A percentile compares a stretch with the other conserved stretches of the same genome.
Evolutionary conservation across 1,140 invertebrate species (phyloP).

Genomic region (Stenopsyche tienmushanensis): DNA sequence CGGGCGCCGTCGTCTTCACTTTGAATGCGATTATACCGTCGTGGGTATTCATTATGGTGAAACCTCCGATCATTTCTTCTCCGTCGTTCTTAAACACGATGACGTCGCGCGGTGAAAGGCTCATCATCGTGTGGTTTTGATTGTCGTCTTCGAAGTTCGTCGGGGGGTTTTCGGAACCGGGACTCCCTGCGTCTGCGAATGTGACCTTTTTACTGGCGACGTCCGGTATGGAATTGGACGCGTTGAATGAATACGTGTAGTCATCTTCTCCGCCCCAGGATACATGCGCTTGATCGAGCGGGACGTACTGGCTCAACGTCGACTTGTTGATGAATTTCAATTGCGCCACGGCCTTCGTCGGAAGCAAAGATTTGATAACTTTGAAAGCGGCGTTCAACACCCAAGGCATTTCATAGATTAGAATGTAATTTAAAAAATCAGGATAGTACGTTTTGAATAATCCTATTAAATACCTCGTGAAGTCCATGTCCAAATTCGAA

Average conservation of each 20-base stretch:
- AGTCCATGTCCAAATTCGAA: slow-evolving; percentile 85
- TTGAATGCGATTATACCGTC: slow-evolving; percentile 72
- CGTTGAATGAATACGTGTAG: slow-evolving; percentile 68
- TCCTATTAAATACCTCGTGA: slow-evolving; percentile 81
- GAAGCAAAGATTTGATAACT: slow-evolving; percentile 86
- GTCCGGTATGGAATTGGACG: slow-evolving; percentile 35
- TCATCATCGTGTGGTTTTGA: slow-evolving; percentile 50
- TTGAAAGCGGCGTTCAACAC: slow-evolving; percentile 91
- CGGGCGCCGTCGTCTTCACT: slow-evolving; percentile 73
- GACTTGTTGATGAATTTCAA: slow-evolving; percentile 86
- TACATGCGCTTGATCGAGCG: slow-evolving; percentile 69
- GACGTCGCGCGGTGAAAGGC: slow-evolving; percentile 59
- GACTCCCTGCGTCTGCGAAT: slow-evolving; percentile 53
- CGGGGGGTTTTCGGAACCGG: slow-evolving; percentile 12
- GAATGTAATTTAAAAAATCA: slow-evolving; percentile 84
- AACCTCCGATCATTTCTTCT: slow-evolving; percentile 63
- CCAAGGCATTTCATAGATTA: slow-evolving; percentile 95
- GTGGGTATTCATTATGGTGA: slow-evolving; percentile 68
- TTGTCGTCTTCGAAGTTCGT: slow-evolving; percentile 43
- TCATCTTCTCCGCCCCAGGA: slow-evolving; percentile 85
- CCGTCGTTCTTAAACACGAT: slow-evolving; percentile 66
- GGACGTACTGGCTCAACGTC: slow-evolving; percentile 74
- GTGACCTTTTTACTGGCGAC: slow-evolving; percentile 55
- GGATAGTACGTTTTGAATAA: slow-evolving; percentile 91
- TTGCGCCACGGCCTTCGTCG: slow-evolving; percentile 84